A percentile compares a stretch with the other conserved stretches of the same genome.
phyloP scores from a whole-genome alignment of 2,797 vertebrate species.

The Sebastes reedi region DNA sequence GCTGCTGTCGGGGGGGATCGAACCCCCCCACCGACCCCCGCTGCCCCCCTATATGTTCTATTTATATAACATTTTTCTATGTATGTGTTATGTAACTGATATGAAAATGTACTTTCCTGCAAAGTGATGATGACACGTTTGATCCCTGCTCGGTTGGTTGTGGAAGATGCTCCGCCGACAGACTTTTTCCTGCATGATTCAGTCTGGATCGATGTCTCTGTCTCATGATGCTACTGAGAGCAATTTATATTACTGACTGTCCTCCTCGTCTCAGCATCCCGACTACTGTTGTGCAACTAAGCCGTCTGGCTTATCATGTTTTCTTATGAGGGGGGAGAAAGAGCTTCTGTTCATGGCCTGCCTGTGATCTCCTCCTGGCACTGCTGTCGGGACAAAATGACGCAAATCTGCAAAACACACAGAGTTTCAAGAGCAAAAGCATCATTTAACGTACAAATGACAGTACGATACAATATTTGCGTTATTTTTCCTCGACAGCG shows the following conservation, averaged over 20 bases:
- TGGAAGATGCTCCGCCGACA: neutral
- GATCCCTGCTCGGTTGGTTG: neutral
- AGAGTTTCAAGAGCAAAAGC: neutral
- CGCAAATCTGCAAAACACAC: neutral
- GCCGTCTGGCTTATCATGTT: neutral
- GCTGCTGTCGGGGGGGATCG: neutral
- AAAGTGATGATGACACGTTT: slow-evolving; percentile 2
- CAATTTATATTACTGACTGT: slow-evolving; percentile 9
- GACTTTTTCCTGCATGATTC: slow-evolving; percentile 45
- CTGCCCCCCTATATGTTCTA: neutral
- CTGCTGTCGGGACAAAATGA: slow-evolving; percentile 3
- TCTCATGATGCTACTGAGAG: slow-evolving; percentile 43
- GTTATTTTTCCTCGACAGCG: neutral
- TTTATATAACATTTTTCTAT: neutral
- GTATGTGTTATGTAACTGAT: slow-evolving; percentile 2
- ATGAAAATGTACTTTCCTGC: slow-evolving; percentile 20
- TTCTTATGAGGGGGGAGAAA: neutral
- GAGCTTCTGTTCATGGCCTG: slow-evolving; percentile 1
- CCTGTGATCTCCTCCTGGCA: neutral
- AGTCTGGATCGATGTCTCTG: neutral
- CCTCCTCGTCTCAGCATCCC: slow-evolving; percentile 9
- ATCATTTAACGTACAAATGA: neutral
- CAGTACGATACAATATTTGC: neutral
- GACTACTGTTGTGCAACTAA: slow-evolving; percentile 30
- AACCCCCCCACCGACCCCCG: neutral